phyloP scores from a whole-genome alignment of 2,888 invertebrate genomes.

The Lochmaea capreae region DNA sequence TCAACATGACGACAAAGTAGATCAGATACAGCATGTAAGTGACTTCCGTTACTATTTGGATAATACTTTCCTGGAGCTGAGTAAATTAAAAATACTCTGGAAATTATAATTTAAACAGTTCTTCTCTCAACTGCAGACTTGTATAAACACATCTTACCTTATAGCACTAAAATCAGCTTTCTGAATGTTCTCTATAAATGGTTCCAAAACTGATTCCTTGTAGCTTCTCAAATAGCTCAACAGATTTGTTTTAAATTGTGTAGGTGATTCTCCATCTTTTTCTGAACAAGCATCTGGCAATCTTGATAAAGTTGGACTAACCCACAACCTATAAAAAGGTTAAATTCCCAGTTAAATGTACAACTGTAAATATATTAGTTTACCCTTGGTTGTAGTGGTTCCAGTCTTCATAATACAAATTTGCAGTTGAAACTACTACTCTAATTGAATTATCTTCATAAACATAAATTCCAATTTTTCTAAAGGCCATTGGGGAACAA shows the following conservation, averaged over 20 bases:
- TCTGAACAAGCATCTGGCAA: conserved; percentile 69
- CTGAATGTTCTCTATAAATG: conserved; percentile 80
- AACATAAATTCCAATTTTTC: conserved; percentile 88
- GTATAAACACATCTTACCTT: conserved; percentile 70
- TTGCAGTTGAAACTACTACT: conserved; percentile 91
- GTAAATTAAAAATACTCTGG: conserved; percentile 85
- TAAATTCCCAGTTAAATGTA: not conserved
- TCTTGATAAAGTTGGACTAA: conserved; percentile 83
- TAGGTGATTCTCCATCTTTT: conserved; percentile 81
- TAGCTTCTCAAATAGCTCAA: conserved; percentile 83
- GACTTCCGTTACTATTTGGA: conserved; percentile 56
- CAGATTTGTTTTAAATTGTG: conserved; percentile 83
- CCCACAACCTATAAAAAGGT: conserved; percentile 77
- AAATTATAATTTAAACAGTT: not conserved
- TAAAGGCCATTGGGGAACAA: conserved; percentile 58
- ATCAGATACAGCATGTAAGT: conserved; percentile 71
- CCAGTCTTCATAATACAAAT: conserved; percentile 93
- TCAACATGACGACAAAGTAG: conserved; percentile 76
- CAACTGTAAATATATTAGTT: conserved; percentile 39
- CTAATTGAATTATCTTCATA: conserved; percentile 86
- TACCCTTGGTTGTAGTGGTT: conserved; percentile 93
- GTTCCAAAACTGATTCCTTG: conserved; percentile 73
- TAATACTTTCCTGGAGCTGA: conserved; percentile 87
- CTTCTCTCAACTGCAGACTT: not conserved
- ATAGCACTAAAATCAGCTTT: conserved; percentile 85